Base-by-base conservation (phyloP, 2,888 invertebrate genomes). In the Calephelis perditalis region DNA sequence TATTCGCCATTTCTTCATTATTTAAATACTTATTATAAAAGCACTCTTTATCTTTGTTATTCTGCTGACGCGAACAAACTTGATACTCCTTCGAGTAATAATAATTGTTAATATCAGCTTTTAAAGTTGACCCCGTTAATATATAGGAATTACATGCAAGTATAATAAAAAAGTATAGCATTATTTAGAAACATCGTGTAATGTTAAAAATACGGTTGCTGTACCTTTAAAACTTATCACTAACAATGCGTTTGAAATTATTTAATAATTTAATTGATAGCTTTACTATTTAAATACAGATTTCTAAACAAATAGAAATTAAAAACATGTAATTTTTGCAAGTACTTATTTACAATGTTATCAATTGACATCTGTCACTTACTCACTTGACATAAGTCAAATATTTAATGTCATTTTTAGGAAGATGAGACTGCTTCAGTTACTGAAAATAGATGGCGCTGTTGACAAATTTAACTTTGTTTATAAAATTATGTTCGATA, bases 71-170 rank as follows among this genome's bases (percentile, higher is more conserved):
- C 63, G 63, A 65, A 76, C 79, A 80, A 68, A 45, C 74, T 70
- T 74, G 72, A 64, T 69, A 76, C 63, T 73, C 78, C 77, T 84
- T 84, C 67, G 71, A 71, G 73, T 81, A 77, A 76, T 78, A 80
- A 81, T 71, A 79, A 70, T 74, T 72, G 58, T 80, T 26, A 26
- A 26, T 69, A 70, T 82, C 76, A 77, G 73, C 71, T 70, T 71
- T 69, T 68, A 47, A 68, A 62, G 64, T 71, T 64, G 63, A 69
- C 67, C 40, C 75, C 60, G 63, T 63, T 62, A 61, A 65, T 67
- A 71, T 63, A 70, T 64, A 60, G 15, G 56, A 60, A 40, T 40
- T 40, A 40, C 40, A 40, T 40, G 40, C 4, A 40, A 40, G 6
- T 40, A 40, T 40, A 40, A 6, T 40, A 40, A 40, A 40, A n/a